These are phyloP conservation scores for Andrena flavipes DNA, from an alignment of 2,888 invertebrate species.

Conservation along the genomic window DNA sequence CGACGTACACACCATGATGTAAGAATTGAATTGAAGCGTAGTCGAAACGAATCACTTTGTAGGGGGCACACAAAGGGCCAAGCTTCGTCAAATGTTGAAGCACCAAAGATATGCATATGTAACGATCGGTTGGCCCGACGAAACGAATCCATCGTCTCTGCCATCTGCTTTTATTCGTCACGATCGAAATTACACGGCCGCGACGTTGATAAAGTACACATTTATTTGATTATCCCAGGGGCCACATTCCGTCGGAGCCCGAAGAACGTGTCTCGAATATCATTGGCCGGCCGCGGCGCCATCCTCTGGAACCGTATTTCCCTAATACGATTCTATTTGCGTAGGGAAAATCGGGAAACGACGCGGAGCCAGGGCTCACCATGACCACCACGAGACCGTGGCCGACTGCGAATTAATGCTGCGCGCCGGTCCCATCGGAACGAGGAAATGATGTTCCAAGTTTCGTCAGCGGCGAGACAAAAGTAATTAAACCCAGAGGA, in stretches of 20 bases:
- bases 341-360: conserved; percentile 56
- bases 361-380: conserved; percentile 4
- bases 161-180: conserved; percentile 10
- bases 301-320: conserved; percentile 53
- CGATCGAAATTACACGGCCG: conserved; percentile 28
- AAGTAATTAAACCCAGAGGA: conserved; percentile 77
- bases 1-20: no score
- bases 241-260: conserved; percentile 24
- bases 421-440: conserved; percentile 59
- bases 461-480: conserved; percentile 66
- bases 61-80: neutral
- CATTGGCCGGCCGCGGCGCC: conserved; percentile 22
- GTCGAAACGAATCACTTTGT: no score
- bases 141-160: neutral
- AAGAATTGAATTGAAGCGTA: no score
- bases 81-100: neutral
- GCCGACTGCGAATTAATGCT: conserved; percentile 60
- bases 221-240: conserved; percentile 52
- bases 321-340: conserved; percentile 61
- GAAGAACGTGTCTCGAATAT: conserved; percentile 55
- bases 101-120: neutral
- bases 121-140: neutral
- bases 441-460: conserved; percentile 66
- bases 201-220: conserved; percentile 55
- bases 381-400: conserved; percentile 13